phyloP scores from a whole-genome alignment of 2,113 vertebrate genomes.

The Sturnus vulgaris region DNA sequence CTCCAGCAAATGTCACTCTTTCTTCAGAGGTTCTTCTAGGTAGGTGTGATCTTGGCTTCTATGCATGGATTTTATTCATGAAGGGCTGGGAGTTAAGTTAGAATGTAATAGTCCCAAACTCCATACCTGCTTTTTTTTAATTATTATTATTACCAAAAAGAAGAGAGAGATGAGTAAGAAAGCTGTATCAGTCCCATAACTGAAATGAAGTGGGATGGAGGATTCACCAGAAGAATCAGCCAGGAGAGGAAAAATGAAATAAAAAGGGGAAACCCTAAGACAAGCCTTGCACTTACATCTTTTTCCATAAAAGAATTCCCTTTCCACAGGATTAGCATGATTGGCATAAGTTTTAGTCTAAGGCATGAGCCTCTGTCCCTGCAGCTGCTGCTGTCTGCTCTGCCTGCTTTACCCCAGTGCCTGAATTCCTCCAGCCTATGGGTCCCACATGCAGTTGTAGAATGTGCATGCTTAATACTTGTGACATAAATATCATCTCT shows the following conservation, averaged over 20 bases:
- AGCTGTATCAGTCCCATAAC: neutral
- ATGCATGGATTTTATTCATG: neutral
- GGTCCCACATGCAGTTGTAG: neutral
- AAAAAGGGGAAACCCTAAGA: neutral
- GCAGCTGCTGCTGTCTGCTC: constrained; percentile 25
- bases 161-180: neutral
- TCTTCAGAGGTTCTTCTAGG: neutral
- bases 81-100: neutral
- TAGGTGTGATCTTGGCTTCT: neutral
- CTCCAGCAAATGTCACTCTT: neutral
- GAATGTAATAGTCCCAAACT: neutral
- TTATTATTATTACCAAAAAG: neutral
- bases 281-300: neutral
- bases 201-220: neutral
- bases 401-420: neutral
- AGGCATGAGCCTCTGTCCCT: neutral
- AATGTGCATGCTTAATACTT: neutral
- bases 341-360: neutral
- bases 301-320: neutral
- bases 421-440: neutral
- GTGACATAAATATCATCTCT: neutral
- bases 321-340: neutral
- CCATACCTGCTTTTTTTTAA: neutral
- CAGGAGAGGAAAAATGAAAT: neutral
- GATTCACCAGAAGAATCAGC: neutral